A percentile compares a stretch with the other conserved stretches of the same genome.
phyloP scores from a whole-genome alignment of 1,140 invertebrate genomes.

The Drosophila neocordata region DNA sequence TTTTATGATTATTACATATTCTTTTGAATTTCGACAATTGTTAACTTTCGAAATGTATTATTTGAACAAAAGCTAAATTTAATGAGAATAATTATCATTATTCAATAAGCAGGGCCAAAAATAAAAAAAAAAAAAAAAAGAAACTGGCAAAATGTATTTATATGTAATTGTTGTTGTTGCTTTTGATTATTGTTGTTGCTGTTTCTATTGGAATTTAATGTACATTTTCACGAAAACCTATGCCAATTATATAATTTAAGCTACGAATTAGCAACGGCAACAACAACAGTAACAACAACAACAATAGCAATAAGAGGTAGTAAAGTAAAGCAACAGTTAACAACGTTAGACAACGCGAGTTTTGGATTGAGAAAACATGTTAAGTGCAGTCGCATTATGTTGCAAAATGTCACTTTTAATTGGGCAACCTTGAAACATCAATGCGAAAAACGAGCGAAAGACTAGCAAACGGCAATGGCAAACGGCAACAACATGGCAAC shows the following conservation, averaged over 20 bases:
- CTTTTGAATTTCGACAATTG: neutral
- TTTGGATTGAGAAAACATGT: conserved; percentile 70
- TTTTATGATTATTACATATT: no score
- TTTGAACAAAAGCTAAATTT: neutral
- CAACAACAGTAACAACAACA: conserved; percentile 21
- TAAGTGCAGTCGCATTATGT: conserved; percentile 80
- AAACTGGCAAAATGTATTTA: conserved; percentile 23
- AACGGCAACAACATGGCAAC: conserved; percentile 42
- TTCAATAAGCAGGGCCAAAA: conserved; percentile 33
- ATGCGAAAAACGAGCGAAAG: conserved; percentile 80
- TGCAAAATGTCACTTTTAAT: conserved; percentile 81
- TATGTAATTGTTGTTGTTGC: conserved; percentile 37
- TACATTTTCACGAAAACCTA: conserved; percentile 71
- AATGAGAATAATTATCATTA: conserved; percentile 42
- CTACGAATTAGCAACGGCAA: conserved; percentile 59
- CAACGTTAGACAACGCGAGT: conserved; percentile 36
- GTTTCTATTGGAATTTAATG: conserved; percentile 66
- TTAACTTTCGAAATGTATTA: neutral
- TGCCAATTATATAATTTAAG: conserved; percentile 79
- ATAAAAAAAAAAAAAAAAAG: neutral
- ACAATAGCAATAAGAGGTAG: conserved; percentile 31
- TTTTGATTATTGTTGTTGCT: neutral
- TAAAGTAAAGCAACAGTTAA: conserved; percentile 12
- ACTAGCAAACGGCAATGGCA: conserved; percentile 63
- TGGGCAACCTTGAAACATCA: conserved; percentile 80